Percentiles rank a stretch among this genome's conserved stretches.
phyloP scores from a whole-genome alignment of 2,888 invertebrate genomes.

The Petrolisthes cinctipes region DNA sequence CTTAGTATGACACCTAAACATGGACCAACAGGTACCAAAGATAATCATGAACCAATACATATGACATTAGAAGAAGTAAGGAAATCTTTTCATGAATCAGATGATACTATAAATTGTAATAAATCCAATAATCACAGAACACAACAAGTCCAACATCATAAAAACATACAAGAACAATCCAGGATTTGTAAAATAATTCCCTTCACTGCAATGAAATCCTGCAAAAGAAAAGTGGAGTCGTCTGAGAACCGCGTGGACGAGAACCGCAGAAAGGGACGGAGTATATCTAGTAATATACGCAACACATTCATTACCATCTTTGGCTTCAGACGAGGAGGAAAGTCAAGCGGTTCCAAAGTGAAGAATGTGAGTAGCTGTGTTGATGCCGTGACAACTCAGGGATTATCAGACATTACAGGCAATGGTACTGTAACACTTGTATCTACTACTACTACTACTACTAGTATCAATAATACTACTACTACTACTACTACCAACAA shows the following conservation, averaged over 20 bases:
- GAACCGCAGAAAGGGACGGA: conserved; percentile 54
- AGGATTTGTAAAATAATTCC: conserved; percentile 62
- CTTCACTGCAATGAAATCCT: conserved; percentile 55
- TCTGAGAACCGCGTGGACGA: conserved; percentile 49
- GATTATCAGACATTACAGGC: conserved; percentile 57
- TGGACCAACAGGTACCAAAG: conserved; percentile 39
- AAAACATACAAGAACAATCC: conserved; percentile 50
- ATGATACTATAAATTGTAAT: conserved; percentile 59
- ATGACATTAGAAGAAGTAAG: conserved; percentile 63
- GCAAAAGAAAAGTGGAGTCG: conserved; percentile 57
- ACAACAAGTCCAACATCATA: conserved; percentile 25
- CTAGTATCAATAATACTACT: too few species aligned
- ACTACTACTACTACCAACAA: conserved; percentile 17
- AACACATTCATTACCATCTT: conserved; percentile 60
- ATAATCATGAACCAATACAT: conserved; percentile 57
- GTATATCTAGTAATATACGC: conserved; percentile 62
- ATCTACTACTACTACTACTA: too few species aligned
- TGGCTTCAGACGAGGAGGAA: conserved; percentile 52
- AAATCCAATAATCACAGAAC: conserved; percentile 30
- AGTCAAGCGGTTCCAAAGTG: conserved; percentile 51
- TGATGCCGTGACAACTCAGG: conserved; percentile 58
- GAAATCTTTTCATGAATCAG: conserved; percentile 60
- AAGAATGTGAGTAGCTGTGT: conserved; percentile 54
- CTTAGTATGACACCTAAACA: conserved; percentile 56
- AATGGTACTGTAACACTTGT: conserved; percentile 25